phyloP scores from a whole-genome alignment of 2,888 invertebrate species.

The Lissonota sp. region DNA sequence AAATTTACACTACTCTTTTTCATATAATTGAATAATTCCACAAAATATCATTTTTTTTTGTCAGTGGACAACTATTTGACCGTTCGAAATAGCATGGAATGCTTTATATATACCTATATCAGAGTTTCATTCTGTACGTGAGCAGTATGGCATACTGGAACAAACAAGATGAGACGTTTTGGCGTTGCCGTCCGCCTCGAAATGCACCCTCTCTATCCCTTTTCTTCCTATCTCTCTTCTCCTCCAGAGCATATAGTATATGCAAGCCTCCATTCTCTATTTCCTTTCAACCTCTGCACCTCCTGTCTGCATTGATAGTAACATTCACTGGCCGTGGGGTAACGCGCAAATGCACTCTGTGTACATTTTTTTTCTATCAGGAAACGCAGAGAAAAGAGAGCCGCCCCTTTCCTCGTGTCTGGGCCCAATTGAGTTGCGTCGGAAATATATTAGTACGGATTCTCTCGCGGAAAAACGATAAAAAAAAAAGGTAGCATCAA shows the following conservation, averaged over 20 bases:
- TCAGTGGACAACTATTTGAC: too few species aligned
- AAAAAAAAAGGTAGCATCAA: slow-evolving; percentile 64
- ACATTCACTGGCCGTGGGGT: slow-evolving; percentile 1
- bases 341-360: slow-evolving; percentile 33
- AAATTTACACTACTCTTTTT: too few species aligned
- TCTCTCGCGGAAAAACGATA: slow-evolving; percentile 68
- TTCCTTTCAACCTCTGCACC: slow-evolving; percentile 15
- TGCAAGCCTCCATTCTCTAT: not conserved
- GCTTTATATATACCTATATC: not conserved
- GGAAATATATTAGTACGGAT: slow-evolving; percentile 78
- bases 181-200: slow-evolving; percentile 26
- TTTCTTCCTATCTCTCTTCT: slow-evolving; percentile 45
- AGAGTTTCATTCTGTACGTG: not conserved
- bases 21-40: too few species aligned
- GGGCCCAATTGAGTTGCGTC: slow-evolving; percentile 75
- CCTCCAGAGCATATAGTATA: slow-evolving; percentile 36
- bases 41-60: too few species aligned
- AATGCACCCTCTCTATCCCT: slow-evolving; percentile 43
- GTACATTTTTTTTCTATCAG: not conserved
- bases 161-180: slow-evolving; percentile 75
- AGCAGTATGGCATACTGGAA: slow-evolving; percentile 63
- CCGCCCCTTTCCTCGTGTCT: slow-evolving; percentile 28
- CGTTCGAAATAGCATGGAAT: not conserved
- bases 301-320: slow-evolving; percentile 20
- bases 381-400: slow-evolving; percentile 13